Conservation (phyloP, 2,113 vertebrate genomes). For the Prolemur simus region DNA sequence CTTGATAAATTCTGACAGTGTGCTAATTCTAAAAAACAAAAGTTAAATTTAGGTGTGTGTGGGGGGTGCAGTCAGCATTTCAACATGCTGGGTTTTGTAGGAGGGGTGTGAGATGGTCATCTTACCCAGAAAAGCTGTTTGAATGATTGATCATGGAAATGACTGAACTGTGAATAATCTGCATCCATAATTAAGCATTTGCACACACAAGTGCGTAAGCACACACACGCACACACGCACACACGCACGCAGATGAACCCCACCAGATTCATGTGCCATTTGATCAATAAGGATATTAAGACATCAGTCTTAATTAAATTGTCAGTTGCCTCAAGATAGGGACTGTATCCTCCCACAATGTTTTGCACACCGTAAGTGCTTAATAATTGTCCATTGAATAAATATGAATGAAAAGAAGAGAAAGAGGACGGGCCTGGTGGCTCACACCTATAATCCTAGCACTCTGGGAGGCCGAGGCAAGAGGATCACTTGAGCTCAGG, state of each 20-base stretch:
- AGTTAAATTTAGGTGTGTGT: constrained; percentile 50
- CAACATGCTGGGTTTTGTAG: background rate
- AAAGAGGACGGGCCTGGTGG: too few relatives aligned
- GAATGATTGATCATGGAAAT: background rate
- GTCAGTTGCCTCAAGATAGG: background rate
- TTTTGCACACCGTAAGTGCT: background rate
- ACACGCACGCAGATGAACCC: background rate
- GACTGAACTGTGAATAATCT: background rate
- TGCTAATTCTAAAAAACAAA: constrained; percentile 54
- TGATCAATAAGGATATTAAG: background rate
- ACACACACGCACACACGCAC: too few relatives aligned
- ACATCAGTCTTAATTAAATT: background rate
- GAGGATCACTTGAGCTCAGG: too few relatives aligned
- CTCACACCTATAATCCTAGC: too few relatives aligned
- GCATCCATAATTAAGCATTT: background rate
- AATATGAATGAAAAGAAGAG: background rate
- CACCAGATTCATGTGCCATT: background rate
- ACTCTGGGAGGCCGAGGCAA: too few relatives aligned
- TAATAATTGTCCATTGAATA: background rate
- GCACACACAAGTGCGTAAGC: background rate
- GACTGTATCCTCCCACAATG: background rate
- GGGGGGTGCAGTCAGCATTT: background rate
- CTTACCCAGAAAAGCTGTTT: background rate
- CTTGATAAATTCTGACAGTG: constrained; percentile 60
- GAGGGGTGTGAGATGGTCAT: background rate